A percentile compares a stretch with the other conserved stretches of the same genome.
Conservation (phyloP, 1,140 invertebrate genomes). For the Ostrea denselamellosa region DNA sequence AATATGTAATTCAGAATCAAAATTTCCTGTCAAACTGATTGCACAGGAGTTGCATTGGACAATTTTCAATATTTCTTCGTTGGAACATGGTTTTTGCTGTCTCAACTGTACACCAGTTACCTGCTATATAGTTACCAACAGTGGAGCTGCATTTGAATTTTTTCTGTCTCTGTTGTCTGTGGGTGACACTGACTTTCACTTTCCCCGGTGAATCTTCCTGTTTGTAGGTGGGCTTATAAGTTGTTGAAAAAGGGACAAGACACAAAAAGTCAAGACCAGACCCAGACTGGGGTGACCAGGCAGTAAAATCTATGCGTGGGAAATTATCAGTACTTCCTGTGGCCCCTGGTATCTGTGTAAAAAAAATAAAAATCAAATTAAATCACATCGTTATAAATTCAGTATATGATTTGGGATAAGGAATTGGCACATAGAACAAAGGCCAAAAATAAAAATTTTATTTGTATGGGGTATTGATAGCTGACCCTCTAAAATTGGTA, state of each 20-base stretch:
- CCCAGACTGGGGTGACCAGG: constrained; percentile 66
- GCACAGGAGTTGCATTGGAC: too few relatives aligned
- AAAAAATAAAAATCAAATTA: not conserved
- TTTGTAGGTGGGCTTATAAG: constrained; percentile 52
- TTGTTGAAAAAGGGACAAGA: constrained; percentile 62
- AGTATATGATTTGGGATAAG: too few relatives aligned
- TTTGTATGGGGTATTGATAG: too few relatives aligned
- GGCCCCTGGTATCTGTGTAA: not conserved
- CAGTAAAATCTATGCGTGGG: constrained; percentile 63
- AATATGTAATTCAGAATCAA: too few relatives aligned
- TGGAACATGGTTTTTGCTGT: too few relatives aligned
- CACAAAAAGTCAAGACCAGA: constrained; percentile 67
- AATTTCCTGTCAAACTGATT: too few relatives aligned
- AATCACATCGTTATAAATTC: too few relatives aligned
- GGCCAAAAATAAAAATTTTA: too few relatives aligned
- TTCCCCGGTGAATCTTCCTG: constrained; percentile 58
- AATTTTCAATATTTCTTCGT: too few relatives aligned
- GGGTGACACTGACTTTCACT: constrained; percentile 58
- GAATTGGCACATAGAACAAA: too few relatives aligned
- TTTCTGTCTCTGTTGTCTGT: constrained; percentile 65
- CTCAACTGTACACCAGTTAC: constrained; percentile 31
- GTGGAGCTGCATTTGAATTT: constrained; percentile 62
- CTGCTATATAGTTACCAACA: constrained; percentile 65
- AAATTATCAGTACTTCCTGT: constrained; percentile 10
- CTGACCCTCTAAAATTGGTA: too few relatives aligned